These are phyloP conservation scores for Burhinus oedicnemus DNA, from an alignment of 2,113 vertebrate genomes.

Conservation along the genomic window DNA sequence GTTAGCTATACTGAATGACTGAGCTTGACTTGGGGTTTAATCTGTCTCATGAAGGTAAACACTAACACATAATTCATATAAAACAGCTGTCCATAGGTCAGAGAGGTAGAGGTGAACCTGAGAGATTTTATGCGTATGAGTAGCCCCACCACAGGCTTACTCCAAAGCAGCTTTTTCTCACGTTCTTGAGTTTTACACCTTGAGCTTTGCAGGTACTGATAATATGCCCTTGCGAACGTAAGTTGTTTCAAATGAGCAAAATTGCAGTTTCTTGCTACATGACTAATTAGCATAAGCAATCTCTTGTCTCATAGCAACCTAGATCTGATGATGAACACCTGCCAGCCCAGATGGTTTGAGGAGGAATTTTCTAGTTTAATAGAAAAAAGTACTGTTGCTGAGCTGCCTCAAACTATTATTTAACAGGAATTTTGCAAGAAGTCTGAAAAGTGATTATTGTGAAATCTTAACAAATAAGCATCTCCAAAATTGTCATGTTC, in stretches of 20 bases:
- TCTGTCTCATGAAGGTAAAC: background rate
- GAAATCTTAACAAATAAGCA: conserved; percentile 48
- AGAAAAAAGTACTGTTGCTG: conserved; percentile 58
- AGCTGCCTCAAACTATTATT: conserved; percentile 50
- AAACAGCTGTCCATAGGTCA: background rate
- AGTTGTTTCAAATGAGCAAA: conserved; percentile 68
- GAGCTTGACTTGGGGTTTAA: background rate
- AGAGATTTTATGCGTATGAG: background rate
- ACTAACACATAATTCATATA: background rate
- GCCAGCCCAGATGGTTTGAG: conserved; percentile 75
- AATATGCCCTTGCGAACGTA: background rate
- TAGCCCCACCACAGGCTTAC: background rate
- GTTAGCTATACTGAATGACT: background rate
- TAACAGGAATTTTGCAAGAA: conserved; percentile 42
- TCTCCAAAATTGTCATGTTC: conserved; percentile 27
- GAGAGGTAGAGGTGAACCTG: background rate
- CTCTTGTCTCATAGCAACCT: conserved; percentile 74
- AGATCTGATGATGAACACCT: conserved; percentile 78
- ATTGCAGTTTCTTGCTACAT: conserved; percentile 30
- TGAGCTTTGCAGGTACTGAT: conserved; percentile 13
- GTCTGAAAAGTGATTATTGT: conserved; percentile 33
- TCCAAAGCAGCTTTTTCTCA: background rate
- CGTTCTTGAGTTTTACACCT: conserved; percentile 18
- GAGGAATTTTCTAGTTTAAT: conserved; percentile 68
- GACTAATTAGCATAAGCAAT: conserved; percentile 73